Conservation (phyloP, 2,113 vertebrate genomes). For the Indicator maculatus region DNA sequence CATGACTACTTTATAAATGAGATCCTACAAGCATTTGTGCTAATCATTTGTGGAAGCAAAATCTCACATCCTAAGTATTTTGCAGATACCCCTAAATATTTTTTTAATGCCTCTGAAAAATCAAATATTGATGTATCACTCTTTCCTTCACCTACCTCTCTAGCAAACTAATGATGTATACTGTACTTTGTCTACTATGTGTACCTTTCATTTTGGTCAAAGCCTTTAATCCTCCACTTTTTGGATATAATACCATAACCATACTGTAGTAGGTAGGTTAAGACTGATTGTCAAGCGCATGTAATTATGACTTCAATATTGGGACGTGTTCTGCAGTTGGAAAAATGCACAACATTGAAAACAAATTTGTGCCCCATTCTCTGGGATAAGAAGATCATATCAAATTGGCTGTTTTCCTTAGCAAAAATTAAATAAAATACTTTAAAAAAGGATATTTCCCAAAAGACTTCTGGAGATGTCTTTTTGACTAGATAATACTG, state of each 20-base stretch:
- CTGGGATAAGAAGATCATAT: conserved; percentile 70
- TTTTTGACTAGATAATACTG: conserved; percentile 58
- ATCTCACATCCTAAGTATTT: conserved; percentile 48
- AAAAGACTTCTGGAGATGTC: conserved; percentile 57
- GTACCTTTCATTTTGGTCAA: conserved; percentile 72
- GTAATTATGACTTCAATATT: conserved; percentile 70
- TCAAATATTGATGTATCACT: conserved; percentile 62
- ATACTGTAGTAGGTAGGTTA: conserved; percentile 54
- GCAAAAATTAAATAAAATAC: conserved; percentile 70
- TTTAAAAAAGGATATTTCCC: conserved; percentile 70
- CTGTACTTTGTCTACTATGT: conserved; percentile 56
- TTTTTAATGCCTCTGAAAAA: conserved; percentile 61
- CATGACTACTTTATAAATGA: not conserved
- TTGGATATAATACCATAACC: conserved; percentile 70
- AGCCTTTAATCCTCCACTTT: conserved; percentile 73
- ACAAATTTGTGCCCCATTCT: conserved; percentile 73
- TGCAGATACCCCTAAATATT: conserved; percentile 62
- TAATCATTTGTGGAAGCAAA: conserved; percentile 29
- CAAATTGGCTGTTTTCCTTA: conserved; percentile 72
- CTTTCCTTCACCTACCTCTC: conserved; percentile 19
- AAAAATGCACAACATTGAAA: conserved; percentile 74
- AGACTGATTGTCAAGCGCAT: conserved; percentile 75
- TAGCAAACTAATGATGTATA: conserved; percentile 58
- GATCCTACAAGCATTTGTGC: conserved; percentile 12
- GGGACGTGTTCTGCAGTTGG: conserved; percentile 66